Evolutionary conservation across 2,113 vertebrate genomes (phyloP).

Genomic region (Isurus oxyrinchus): DNA sequence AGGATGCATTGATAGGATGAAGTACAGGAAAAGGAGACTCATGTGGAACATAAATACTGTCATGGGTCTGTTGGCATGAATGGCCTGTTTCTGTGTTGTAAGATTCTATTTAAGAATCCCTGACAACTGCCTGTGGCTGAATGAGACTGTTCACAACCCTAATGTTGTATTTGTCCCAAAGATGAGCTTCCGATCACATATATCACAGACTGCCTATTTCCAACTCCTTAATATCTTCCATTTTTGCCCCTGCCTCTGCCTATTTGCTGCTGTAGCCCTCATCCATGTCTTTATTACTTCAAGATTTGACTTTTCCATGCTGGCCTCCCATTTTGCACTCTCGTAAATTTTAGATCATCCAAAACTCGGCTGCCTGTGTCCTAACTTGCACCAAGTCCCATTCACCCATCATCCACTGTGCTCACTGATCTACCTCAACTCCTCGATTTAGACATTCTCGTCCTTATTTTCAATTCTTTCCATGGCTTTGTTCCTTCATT

Average conservation of each 20-base stretch:
- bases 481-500: neutral
- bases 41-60: neutral
- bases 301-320: neutral
- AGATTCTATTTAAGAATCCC: neutral
- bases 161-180: neutral
- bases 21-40: too few species aligned
- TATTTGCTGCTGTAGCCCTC: neutral
- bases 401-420: neutral
- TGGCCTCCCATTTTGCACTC: neutral
- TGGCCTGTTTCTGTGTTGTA: neutral
- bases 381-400: neutral
- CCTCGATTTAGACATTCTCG: neutral
- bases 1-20: neutral
- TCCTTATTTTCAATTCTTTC: neutral
- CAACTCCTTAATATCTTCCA: neutral
- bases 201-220: neutral
- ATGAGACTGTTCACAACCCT: neutral
- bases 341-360: neutral
- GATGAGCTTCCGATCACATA: neutral
- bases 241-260: neutral
- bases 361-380: neutral
- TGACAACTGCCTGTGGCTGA: neutral
- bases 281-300: neutral
- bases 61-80: neutral
- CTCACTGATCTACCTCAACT: neutral